Evolutionary conservation across 30 jellyfish, hydroid and myxozoan genomes (phyloP).

Genomic region (Chironex yamaguchii): DNA sequence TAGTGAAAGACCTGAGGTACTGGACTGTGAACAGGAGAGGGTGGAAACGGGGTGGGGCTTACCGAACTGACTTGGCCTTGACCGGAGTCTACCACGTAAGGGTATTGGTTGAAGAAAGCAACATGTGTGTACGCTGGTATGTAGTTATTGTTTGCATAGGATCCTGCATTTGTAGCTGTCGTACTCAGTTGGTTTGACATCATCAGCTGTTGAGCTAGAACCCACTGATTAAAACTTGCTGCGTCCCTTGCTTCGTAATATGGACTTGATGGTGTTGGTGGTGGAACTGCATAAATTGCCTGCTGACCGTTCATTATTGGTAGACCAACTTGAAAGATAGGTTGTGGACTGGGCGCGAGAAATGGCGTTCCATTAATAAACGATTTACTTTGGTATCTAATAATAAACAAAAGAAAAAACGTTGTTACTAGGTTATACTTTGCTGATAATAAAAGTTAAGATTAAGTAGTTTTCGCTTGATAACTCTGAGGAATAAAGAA

Average conservation of each 20-base stretch:
- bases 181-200: background rate
- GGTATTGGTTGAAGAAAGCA: conserved; percentile 71
- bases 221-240: background rate
- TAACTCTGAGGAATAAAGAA: too few species aligned
- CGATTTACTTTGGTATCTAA: background rate
- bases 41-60: background rate
- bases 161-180: background rate
- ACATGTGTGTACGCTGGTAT: conserved; percentile 70
- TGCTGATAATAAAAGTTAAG: too few species aligned
- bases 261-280: background rate
- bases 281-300: background rate
- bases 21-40: background rate
- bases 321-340: background rate
- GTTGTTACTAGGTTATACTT: too few species aligned
- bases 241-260: background rate
- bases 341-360: background rate
- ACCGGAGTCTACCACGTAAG: background rate
- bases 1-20: background rate
- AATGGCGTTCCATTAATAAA: background rate
- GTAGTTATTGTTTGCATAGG: conserved; percentile 17
- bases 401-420: too few species aligned
- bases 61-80: background rate
- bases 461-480: too few species aligned
- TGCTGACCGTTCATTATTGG: background rate
- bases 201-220: background rate